These are phyloP conservation scores for Adela reaumurella DNA, from an alignment of 2,888 invertebrate genomes.

Conservation along the genomic window DNA sequence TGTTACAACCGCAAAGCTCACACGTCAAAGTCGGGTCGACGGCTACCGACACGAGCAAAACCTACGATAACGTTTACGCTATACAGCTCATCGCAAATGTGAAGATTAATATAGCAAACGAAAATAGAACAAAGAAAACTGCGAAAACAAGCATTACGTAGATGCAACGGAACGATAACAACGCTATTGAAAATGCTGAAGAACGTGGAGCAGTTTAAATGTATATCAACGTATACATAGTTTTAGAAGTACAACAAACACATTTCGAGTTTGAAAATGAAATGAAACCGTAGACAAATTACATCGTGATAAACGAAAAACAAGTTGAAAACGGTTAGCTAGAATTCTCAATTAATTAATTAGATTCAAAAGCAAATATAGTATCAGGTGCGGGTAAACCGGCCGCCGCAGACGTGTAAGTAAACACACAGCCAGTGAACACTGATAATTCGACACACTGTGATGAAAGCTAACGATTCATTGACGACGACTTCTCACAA, in stretches of 20 bases:
- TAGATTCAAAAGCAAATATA: not conserved
- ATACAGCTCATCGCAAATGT: not conserved
- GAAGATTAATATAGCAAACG: not conserved
- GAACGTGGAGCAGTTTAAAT: no score
- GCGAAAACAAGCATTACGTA: not conserved
- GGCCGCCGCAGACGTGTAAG: not conserved
- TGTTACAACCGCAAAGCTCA: not conserved
- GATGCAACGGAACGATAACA: not conserved
- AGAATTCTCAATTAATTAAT: not conserved
- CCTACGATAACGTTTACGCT: not conserved
- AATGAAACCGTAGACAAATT: not conserved
- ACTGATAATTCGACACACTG: not conserved
- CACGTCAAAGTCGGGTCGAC: no score
- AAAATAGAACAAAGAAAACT: not conserved
- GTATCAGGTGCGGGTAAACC: not conserved
- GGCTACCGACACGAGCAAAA: not conserved
- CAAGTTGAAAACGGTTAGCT: not conserved
- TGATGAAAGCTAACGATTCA: not conserved
- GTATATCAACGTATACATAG: no score
- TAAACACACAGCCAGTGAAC: not conserved
- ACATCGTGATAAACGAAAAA: constrained; percentile 2
- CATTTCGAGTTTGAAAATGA: no score
- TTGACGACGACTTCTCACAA: not conserved
- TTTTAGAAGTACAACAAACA: no score
- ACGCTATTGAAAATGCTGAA: not conserved